These are phyloP conservation scores for Azorinus chamasolen DNA, from an alignment of 2,888 invertebrate species.

Conservation along the genomic window DNA sequence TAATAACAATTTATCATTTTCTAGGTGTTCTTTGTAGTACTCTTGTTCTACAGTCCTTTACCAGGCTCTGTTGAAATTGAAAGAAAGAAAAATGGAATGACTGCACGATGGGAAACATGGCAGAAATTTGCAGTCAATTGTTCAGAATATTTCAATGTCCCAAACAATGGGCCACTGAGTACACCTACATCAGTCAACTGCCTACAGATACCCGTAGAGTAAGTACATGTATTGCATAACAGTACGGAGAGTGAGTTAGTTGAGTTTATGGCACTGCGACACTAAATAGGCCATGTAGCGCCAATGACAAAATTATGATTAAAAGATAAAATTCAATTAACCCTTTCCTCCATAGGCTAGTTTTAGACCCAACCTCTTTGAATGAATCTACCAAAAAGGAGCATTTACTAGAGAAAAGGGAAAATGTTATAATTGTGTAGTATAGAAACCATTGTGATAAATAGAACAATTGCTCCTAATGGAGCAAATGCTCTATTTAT, in stretches of 20 bases:
- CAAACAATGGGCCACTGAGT: conserved; percentile 80
- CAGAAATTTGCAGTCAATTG: conserved; percentile 85
- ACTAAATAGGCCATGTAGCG: conserved; percentile 70
- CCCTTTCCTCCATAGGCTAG: no score
- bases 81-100: conserved; percentile 61
- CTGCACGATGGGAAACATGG: conserved; percentile 79
- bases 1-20: no score
- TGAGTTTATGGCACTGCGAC: conserved; percentile 80
- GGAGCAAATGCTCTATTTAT: no score
- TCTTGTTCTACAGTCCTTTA: conserved; percentile 85
- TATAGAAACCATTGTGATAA: no score
- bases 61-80: conserved; percentile 82
- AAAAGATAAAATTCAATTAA: no score
- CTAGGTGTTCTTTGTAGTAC: conserved; percentile 85
- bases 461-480: no score
- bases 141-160: conserved; percentile 72
- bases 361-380: no score
- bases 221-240: conserved; percentile 48
- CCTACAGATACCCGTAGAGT: conserved; percentile 80
- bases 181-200: conserved; percentile 83
- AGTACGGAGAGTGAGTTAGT: no score
- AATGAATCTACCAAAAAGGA: no score
- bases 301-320: no score
- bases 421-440: no score
- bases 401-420: no score